A percentile compares a stretch with the other conserved stretches of the same genome.
phyloP scores from a whole-genome alignment of 2,888 invertebrate species.

The Calameuta filiformis region DNA sequence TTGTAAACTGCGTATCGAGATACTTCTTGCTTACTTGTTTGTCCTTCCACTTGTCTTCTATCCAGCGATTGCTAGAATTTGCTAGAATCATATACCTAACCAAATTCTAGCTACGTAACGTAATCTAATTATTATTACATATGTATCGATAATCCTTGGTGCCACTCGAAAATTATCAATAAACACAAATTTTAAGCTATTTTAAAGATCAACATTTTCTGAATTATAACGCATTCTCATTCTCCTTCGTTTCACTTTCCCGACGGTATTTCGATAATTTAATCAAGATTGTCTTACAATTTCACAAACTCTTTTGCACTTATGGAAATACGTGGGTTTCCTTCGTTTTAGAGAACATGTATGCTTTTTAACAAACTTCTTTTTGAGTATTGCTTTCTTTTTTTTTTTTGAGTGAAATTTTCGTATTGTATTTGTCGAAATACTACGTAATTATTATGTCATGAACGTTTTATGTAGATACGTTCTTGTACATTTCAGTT shows the following conservation, averaged over 20 bases:
- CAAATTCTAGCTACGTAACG: background rate
- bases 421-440: background rate
- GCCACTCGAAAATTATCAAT: background rate
- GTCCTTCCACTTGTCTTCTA: background rate
- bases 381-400: background rate
- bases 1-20: background rate
- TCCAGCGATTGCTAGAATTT: constrained; percentile 18
- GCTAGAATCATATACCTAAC: constrained; percentile 15
- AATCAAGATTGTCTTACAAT: background rate
- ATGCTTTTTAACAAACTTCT: background rate
- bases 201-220: background rate
- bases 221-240: background rate
- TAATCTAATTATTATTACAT: background rate
- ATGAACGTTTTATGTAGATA: background rate
- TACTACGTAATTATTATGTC: background rate
- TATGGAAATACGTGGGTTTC: background rate
- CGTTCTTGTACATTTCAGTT: background rate
- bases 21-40: constrained; percentile 1
- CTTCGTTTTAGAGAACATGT: background rate
- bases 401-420: background rate
- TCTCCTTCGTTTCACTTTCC: background rate
- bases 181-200: background rate
- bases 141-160: background rate
- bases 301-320: background rate
- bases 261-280: background rate